Conservation (phyloP, 2,888 invertebrate species). For the Cancer borealis region DNA sequence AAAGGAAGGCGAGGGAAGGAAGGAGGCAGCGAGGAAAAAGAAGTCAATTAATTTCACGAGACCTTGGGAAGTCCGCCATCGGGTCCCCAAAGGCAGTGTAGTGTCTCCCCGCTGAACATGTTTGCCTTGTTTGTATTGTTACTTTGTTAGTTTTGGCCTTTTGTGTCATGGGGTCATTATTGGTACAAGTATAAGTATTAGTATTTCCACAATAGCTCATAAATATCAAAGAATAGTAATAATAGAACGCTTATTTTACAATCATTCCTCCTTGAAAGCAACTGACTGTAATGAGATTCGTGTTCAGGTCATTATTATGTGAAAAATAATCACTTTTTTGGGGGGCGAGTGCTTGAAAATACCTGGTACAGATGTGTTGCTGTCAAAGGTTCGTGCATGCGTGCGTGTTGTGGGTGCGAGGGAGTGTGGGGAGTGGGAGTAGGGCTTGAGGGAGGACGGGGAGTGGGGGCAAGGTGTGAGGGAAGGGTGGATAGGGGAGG, state of each 20-base stretch:
- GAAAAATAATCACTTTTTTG: conserved; percentile 17
- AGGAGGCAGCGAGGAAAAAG: neutral
- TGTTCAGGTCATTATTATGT: neutral
- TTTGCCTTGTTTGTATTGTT: conserved; percentile 1
- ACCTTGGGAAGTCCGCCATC: no score
- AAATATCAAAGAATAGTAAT: neutral
- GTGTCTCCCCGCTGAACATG: neutral
- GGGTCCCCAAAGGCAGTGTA: no score
- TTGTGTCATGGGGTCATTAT: neutral
- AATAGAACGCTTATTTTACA: neutral
- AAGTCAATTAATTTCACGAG: neutral
- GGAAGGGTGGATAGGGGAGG: neutral
- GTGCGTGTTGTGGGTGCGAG: conserved; percentile 7
- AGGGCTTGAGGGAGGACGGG: neutral
- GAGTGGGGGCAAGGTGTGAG: neutral
- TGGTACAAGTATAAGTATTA: neutral
- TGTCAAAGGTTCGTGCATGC: neutral
- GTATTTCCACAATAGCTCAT: conserved; percentile 20
- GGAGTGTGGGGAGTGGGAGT: neutral
- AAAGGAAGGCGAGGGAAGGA: neutral
- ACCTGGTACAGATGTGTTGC: neutral
- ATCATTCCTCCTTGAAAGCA: neutral
- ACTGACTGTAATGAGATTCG: neutral
- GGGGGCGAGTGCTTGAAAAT: neutral
- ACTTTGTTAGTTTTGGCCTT: neutral